Percentiles rank a stretch among this genome's conserved stretches.
Evolutionary conservation across 2,797 vertebrate genomes (phyloP).

Genomic region (Tenualosa thibaudeaui): DNA sequence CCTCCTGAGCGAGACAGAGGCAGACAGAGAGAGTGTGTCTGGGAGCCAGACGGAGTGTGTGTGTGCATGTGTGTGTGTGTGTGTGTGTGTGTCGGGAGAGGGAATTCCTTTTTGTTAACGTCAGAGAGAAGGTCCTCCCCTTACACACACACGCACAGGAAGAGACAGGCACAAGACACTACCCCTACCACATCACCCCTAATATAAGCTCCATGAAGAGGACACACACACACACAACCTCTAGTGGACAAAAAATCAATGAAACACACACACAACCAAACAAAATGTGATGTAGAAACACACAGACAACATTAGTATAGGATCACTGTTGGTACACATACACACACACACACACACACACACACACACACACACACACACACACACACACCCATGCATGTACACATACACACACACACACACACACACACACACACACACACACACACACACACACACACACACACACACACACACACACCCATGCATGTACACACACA

Average conservation of each 20-base stretch:
- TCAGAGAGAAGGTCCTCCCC: slow-evolving; percentile 65
- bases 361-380: slow-evolving; percentile 10
- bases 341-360: neutral
- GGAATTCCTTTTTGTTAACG: slow-evolving; percentile 82
- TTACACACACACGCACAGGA: slow-evolving; percentile 65
- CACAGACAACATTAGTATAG: no score
- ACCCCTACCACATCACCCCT: slow-evolving; percentile 74
- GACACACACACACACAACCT: slow-evolving; percentile 39
- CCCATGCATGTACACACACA: no score
- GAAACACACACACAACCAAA: slow-evolving; percentile 13
- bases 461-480: neutral
- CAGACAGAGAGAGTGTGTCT: slow-evolving; percentile 53
- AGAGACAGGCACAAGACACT: slow-evolving; percentile 77
- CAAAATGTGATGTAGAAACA: no score
- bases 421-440: no score
- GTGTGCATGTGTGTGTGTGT: slow-evolving; percentile 48
- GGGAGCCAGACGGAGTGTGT: slow-evolving; percentile 65
- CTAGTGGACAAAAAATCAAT: neutral
- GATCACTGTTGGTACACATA: no score
- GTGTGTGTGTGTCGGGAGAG: slow-evolving; percentile 70
- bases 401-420: no score
- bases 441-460: slow-evolving; percentile 3
- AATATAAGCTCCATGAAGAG: slow-evolving; percentile 67
- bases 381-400: neutral
- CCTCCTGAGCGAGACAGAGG: neutral